A percentile compares a stretch with the other conserved stretches of the same genome.
Conservation (phyloP, 1,140 invertebrate species). For the Brachionus sp. region DNA sequence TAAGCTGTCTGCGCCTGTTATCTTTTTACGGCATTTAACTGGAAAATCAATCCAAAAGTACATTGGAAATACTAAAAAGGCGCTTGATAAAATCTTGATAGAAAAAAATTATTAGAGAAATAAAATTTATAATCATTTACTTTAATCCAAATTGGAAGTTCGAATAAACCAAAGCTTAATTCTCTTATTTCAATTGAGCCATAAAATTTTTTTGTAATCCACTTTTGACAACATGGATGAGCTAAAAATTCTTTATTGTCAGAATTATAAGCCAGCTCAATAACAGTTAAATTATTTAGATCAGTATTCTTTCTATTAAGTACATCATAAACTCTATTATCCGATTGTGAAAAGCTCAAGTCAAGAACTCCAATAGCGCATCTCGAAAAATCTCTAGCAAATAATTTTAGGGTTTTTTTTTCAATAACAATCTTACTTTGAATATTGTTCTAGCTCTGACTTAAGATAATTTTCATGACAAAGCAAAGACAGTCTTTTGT, state of each 20-base stretch:
- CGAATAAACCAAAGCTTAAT: constrained; percentile 52
- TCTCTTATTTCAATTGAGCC: constrained; percentile 57
- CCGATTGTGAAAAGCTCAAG: constrained; percentile 55
- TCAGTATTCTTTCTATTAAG: constrained; percentile 55
- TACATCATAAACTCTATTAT: constrained; percentile 55
- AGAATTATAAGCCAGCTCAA: constrained; percentile 54
- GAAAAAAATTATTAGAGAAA: background rate
- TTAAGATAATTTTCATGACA: constrained; percentile 40
- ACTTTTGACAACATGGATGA: constrained; percentile 61
- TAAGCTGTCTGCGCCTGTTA: background rate
- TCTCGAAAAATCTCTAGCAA: constrained; percentile 18
- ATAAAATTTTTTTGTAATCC: constrained; percentile 57
- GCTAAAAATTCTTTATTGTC: constrained; percentile 58
- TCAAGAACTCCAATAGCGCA: constrained; percentile 58
- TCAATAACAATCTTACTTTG: background rate
- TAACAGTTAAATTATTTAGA: constrained; percentile 55
- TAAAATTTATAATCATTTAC: constrained; percentile 46
- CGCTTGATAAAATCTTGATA: constrained; percentile 50
- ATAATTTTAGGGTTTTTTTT: background rate
- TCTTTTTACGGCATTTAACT: background rate
- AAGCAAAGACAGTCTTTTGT: background rate
- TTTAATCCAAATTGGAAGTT: constrained; percentile 56
- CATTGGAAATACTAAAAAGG: constrained; percentile 60
- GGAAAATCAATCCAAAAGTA: constrained; percentile 59
- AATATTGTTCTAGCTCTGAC: background rate